A percentile compares a stretch with the other conserved stretches of the same genome.
These are phyloP conservation scores for Melanotaenia nigrans DNA, from an alignment of 2,797 vertebrate genomes.

Conservation along the genomic window DNA sequence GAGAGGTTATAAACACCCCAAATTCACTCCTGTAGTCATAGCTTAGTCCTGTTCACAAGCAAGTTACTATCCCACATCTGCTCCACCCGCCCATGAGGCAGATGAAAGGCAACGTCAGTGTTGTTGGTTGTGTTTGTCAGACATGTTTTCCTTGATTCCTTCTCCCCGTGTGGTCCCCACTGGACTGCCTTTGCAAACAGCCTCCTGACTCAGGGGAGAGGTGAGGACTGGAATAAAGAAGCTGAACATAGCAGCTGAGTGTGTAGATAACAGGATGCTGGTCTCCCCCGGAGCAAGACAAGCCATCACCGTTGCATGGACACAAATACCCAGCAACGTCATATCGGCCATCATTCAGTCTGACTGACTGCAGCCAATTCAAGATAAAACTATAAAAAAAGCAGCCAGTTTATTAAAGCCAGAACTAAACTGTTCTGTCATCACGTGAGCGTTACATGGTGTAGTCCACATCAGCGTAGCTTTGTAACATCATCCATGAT, in stretches of 20 bases:
- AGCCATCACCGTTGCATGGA: not conserved
- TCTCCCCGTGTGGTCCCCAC: constrained; percentile 71
- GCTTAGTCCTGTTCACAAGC: constrained; percentile 12
- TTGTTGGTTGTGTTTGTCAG: constrained; percentile 63
- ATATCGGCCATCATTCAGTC: not conserved
- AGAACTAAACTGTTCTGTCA: too few relatives aligned
- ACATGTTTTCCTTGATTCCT: constrained; percentile 72
- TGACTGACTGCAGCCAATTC: too few relatives aligned
- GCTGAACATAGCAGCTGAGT: constrained; percentile 28
- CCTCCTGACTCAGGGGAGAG: constrained; percentile 39
- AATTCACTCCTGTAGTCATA: constrained; percentile 16
- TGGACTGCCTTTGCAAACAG: constrained; percentile 63
- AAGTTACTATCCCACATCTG: constrained; percentile 12
- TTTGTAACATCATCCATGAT: too few relatives aligned
- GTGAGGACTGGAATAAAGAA: constrained; percentile 18
- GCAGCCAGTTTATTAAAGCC: too few relatives aligned
- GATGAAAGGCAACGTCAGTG: constrained; percentile 60
- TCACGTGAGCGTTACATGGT: too few relatives aligned
- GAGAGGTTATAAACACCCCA: constrained; percentile 14
- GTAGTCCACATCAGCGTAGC: too few relatives aligned
- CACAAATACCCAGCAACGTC: not conserved
- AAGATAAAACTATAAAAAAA: too few relatives aligned
- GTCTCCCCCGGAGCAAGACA: constrained; percentile 7
- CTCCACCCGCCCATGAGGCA: constrained; percentile 36
- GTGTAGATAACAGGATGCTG: constrained; percentile 11